Conservation (phyloP, 1,140 invertebrate genomes). For the Sycophila sp. region DNA sequence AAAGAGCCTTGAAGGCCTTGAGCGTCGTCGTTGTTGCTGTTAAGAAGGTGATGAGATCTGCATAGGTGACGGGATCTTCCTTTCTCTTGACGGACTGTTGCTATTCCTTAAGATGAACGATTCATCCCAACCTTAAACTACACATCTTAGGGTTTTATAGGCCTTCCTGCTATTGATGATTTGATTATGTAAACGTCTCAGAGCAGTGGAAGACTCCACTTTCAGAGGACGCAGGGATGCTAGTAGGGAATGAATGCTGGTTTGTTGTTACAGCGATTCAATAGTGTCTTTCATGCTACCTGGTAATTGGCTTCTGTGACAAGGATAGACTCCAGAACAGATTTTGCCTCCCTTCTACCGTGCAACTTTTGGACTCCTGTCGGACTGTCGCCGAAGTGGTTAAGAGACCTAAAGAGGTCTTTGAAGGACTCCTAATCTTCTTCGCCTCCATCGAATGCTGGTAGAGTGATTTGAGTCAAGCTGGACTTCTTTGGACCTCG, state of each 20-base stretch:
- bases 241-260: background rate
- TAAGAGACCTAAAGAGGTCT: slow-evolving; percentile 44
- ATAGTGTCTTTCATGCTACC: background rate
- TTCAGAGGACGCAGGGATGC: background rate
- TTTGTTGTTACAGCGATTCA: background rate
- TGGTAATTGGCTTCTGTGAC: background rate
- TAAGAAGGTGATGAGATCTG: background rate
- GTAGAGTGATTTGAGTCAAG: slow-evolving; percentile 44
- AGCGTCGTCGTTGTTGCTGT: background rate
- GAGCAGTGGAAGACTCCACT: background rate
- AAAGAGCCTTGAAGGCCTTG: background rate
- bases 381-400: slow-evolving; percentile 38
- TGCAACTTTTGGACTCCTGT: slow-evolving; percentile 42
- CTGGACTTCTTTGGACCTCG: too few species aligned
- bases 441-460: slow-evolving; percentile 41
- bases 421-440: slow-evolving; percentile 45
- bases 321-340: background rate
- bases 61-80: background rate
- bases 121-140: background rate
- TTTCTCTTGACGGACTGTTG: background rate
- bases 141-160: background rate
- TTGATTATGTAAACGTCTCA: background rate
- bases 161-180: background rate
- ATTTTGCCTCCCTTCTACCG: slow-evolving; percentile 42
- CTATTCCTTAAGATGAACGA: background rate